Conservation (phyloP, 2,888 invertebrate genomes). For the Microctonus aethiopoides region DNA sequence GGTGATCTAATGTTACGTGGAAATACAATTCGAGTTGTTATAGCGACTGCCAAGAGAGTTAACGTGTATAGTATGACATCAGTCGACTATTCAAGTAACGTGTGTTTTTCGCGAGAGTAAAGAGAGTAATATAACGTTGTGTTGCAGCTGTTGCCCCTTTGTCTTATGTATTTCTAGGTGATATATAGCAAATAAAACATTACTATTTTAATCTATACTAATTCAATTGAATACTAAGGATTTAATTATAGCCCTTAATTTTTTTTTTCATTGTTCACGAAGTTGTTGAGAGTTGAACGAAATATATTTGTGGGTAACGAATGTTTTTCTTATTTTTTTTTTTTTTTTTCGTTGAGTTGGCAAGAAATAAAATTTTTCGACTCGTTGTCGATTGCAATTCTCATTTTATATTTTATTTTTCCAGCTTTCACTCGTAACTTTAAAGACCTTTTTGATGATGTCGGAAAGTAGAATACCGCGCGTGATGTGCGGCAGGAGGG, state of each 20-base stretch:
- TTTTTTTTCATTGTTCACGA: too few relatives aligned
- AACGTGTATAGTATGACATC: not conserved
- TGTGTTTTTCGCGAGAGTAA: not conserved
- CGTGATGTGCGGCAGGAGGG: not conserved
- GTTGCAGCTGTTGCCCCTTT: slow-evolving; percentile 44
- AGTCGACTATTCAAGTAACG: too few relatives aligned
- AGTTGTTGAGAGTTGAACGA: too few relatives aligned
- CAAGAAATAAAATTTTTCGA: not conserved
- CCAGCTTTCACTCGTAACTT: not conserved
- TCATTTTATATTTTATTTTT: not conserved
- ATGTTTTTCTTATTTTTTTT: too few relatives aligned
- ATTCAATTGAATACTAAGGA: too few relatives aligned
- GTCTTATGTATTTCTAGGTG: slow-evolving; percentile 40
- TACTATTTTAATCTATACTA: not conserved
- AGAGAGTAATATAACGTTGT: slow-evolving; percentile 23
- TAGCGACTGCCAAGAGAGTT: not conserved
- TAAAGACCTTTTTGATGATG: not conserved
- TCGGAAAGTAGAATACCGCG: not conserved
- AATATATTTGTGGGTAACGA: too few relatives aligned
- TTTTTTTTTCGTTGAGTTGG: not conserved
- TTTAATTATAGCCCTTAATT: too few relatives aligned
- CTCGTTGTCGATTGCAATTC: not conserved
- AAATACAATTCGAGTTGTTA: not conserved
- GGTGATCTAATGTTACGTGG: not conserved
- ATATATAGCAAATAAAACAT: slow-evolving; percentile 24